A percentile compares a stretch with the other conserved stretches of the same genome.
These are phyloP conservation scores for Apamea monoglypha DNA, from an alignment of 2,888 invertebrate genomes.

Conservation along the genomic window DNA sequence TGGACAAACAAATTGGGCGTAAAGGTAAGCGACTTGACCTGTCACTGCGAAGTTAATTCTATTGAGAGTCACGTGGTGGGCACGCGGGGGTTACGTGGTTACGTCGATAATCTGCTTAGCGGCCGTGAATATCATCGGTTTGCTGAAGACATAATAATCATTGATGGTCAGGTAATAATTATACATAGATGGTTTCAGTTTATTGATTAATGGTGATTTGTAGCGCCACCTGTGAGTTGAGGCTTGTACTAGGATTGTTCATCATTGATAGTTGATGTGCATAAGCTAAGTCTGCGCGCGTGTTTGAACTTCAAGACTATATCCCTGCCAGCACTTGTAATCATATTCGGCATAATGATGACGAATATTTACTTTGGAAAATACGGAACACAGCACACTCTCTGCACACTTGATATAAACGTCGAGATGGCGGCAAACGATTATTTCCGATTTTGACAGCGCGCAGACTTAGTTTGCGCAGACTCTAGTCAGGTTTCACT, in stretches of 20 bases:
- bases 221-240: conserved; percentile 7
- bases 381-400: no score
- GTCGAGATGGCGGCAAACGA: no score
- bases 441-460: no score
- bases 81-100: conserved; percentile 25
- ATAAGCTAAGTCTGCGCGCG: no score
- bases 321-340: no score
- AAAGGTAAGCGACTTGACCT: conserved; percentile 55
- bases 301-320: no score
- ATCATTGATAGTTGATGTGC: neutral
- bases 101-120: conserved; percentile 52
- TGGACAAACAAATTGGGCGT: conserved; percentile 64
- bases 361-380: no score
- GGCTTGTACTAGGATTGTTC: neutral
- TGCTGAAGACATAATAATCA: conserved; percentile 34
- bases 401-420: no score
- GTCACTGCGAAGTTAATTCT: conserved; percentile 52
- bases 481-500: no score
- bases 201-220: neutral
- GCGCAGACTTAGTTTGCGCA: no score
- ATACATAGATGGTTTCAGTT: neutral
- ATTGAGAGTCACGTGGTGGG: conserved; percentile 57
- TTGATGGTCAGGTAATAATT: conserved; percentile 5
- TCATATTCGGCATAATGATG: no score
- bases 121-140: conserved; percentile 35